phyloP scores from a whole-genome alignment of 2,888 invertebrate species.

The Theodoxus fluviatilis region DNA sequence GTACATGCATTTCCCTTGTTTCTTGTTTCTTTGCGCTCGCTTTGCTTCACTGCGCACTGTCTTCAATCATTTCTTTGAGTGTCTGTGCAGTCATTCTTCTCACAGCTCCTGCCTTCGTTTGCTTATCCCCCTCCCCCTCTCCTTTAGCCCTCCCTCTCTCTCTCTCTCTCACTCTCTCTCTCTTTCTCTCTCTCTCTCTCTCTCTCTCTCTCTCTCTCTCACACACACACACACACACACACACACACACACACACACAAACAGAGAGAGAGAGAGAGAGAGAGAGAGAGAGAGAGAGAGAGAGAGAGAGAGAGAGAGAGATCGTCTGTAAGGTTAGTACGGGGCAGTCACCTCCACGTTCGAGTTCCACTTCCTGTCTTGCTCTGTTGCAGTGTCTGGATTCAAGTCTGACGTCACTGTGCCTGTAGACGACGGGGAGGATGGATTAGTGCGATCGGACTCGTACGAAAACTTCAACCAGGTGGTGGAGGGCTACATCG shows the following conservation, averaged over 20 bases:
- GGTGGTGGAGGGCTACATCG: constrained; percentile 29
- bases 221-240: not conserved
- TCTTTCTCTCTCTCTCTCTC: constrained; percentile 24
- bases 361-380: not conserved
- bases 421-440: constrained; percentile 67
- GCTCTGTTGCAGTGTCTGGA: constrained; percentile 50
- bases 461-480: constrained; percentile 75
- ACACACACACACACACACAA: not conserved
- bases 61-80: no score
- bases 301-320: no score
- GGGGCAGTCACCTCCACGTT: no score
- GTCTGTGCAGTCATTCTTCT: no score
- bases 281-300: no score
- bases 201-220: constrained; percentile 21
- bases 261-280: no score
- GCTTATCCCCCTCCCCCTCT: no score
- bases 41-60: no score
- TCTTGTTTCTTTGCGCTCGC: no score
- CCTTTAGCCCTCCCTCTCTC: not conserved
- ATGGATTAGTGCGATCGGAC: constrained; percentile 80
- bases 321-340: no score
- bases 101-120: no score
- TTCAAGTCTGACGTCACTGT: constrained; percentile 61
- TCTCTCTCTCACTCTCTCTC: constrained; percentile 17
- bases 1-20: no score